phyloP scores from a whole-genome alignment of 2,888 invertebrate species.

The Acanthoscelides obtectus region DNA sequence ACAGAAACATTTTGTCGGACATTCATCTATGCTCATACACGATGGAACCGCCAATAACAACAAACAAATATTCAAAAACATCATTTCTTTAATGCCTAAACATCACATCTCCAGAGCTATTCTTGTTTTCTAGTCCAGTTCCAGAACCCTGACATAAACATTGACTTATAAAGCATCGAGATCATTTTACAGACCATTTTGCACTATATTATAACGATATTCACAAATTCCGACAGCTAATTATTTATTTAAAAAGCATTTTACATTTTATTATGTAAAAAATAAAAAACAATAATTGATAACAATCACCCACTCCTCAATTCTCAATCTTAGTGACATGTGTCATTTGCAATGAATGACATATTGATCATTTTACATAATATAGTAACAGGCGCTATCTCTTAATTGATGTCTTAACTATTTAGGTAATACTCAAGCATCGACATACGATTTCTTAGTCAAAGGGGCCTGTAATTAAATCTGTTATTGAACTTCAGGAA shows the following conservation, averaged over 20 bases:
- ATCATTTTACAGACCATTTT: not conserved
- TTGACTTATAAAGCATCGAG: not conserved
- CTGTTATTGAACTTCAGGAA: too few relatives aligned
- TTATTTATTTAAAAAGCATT: not conserved
- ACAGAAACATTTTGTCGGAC: slow-evolving; percentile 51
- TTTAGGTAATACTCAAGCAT: too few relatives aligned
- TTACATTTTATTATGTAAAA: not conserved
- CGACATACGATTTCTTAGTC: too few relatives aligned
- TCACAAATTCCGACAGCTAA: not conserved
- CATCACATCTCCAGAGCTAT: not conserved
- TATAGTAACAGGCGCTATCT: too few relatives aligned
- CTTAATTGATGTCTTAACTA: too few relatives aligned
- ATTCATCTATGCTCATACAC: slow-evolving; percentile 14
- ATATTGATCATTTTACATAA: too few relatives aligned
- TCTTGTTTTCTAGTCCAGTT: not conserved
- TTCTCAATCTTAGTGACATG: too few relatives aligned
- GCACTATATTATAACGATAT: not conserved
- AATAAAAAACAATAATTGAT: not conserved
- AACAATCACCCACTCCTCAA: too few relatives aligned
- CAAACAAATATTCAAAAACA: not conserved
- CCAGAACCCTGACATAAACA: not conserved
- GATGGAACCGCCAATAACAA: not conserved
- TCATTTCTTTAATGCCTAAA: not conserved
- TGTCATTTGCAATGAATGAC: too few relatives aligned
- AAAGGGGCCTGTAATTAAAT: too few relatives aligned